A percentile compares a stretch with the other conserved stretches of the same genome.
Evolutionary conservation across 1,140 invertebrate genomes (phyloP).

Genomic region (Globodera ellingtonae): DNA sequence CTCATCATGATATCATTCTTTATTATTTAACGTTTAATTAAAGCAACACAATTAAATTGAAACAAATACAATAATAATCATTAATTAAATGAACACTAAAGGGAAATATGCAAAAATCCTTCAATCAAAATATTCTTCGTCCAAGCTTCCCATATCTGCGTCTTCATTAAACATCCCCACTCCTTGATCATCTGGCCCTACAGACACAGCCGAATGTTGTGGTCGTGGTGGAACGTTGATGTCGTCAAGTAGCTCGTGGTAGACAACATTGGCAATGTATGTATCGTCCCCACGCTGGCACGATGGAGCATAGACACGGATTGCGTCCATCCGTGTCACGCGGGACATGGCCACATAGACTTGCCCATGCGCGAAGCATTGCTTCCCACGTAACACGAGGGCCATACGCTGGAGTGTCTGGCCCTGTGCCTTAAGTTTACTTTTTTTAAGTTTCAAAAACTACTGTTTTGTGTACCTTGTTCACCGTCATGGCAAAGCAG

Average conservation of each 20-base stretch:
- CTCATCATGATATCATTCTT: too few species aligned
- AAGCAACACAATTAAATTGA: too few species aligned
- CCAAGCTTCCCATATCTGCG: too few species aligned
- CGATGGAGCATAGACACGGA: background rate
- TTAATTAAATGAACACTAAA: too few species aligned
- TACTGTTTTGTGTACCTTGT: constrained; percentile 63
- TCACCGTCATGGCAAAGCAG: constrained; percentile 70
- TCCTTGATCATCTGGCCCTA: too few species aligned
- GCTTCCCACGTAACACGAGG: constrained; percentile 63
- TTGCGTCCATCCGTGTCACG: constrained; percentile 13
- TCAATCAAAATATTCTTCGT: too few species aligned
- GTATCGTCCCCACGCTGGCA: background rate
- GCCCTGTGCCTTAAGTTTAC: constrained; percentile 66
- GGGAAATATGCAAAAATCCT: too few species aligned
- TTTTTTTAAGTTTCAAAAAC: background rate
- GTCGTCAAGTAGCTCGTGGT: constrained; percentile 10
- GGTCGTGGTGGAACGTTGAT: background rate
- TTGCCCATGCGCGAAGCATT: constrained; percentile 67
- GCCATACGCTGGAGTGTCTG: constrained; percentile 63
- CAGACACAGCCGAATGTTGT: background rate
- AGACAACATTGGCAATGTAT: constrained; percentile 22
- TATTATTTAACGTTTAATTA: too few species aligned
- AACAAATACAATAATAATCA: too few species aligned
- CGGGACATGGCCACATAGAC: constrained; percentile 60
- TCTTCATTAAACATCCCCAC: too few species aligned